Evolutionary conservation across 2,888 invertebrate genomes (phyloP).

Genomic region (Acleris sparsana): DNA sequence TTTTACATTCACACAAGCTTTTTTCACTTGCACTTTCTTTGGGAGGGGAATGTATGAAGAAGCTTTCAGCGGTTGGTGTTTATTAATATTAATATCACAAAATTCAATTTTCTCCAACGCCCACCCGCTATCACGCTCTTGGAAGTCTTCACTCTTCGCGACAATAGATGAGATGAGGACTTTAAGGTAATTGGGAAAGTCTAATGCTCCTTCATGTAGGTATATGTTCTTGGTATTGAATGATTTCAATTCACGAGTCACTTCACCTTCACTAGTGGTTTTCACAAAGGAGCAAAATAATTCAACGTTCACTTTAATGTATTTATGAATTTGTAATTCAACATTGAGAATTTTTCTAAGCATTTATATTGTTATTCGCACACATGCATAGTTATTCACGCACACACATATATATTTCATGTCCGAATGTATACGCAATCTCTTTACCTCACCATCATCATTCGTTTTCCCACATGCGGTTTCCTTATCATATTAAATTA

Average conservation of each 20-base stretch:
- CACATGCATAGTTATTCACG: no score
- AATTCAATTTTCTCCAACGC: conserved; percentile 29
- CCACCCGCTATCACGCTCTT: conserved; percentile 33
- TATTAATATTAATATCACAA: conserved; percentile 18
- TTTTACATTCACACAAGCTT: conserved; percentile 18
- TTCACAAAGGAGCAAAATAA: conserved; percentile 3
- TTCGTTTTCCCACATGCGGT: no score
- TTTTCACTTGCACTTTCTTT: conserved; percentile 3
- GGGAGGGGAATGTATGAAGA: conserved; percentile 7
- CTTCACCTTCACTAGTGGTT: conserved; percentile 7
- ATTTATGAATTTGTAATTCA: neutral
- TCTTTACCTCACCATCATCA: no score
- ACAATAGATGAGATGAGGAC: neutral
- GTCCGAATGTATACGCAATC: no score
- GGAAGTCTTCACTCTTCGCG: conserved; percentile 32
- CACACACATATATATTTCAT: no score
- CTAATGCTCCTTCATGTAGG: neutral
- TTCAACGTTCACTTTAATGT: conserved; percentile 6
- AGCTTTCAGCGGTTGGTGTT: neutral
- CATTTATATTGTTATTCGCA: no score
- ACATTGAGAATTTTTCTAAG: neutral
- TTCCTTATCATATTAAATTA: no score
- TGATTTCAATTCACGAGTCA: conserved; percentile 29
- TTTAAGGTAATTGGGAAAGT: neutral
- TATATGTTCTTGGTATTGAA: conserved; percentile 33